A percentile compares a stretch with the other conserved stretches of the same genome.
Conservation (phyloP, 2,888 invertebrate genomes). For the Sesia bembeciformis region DNA sequence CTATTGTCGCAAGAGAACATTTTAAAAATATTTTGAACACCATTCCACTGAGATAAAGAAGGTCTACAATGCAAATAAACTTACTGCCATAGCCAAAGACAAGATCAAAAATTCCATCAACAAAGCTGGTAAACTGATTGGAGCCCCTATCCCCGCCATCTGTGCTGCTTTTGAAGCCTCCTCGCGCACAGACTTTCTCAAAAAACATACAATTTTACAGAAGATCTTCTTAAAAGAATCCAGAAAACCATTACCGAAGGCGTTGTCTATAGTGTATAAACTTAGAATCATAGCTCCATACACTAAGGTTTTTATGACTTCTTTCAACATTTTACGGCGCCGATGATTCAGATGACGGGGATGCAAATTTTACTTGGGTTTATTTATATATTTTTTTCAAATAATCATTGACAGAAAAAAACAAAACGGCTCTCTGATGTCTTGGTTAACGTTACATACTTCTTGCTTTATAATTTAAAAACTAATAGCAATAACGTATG, state of each 20-base stretch:
- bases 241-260: conserved; percentile 45
- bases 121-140: conserved; percentile 31
- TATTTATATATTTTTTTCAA: too few species aligned
- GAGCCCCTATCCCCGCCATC: conserved; percentile 13
- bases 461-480: neutral
- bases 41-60: too few species aligned
- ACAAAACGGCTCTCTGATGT: too few species aligned
- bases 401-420: too few species aligned
- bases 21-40: too few species aligned
- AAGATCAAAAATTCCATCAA: conserved; percentile 36
- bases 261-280: conserved; percentile 37
- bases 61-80: conserved; percentile 7
- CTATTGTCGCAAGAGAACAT: too few species aligned
- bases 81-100: conserved; percentile 34
- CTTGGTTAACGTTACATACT: neutral
- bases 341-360: neutral
- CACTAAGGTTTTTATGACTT: conserved; percentile 15
- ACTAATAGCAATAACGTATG: too few species aligned
- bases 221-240: conserved; percentile 26
- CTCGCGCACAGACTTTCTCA: conserved; percentile 31
- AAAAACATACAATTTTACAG: conserved; percentile 34
- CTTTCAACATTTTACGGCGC: conserved; percentile 23
- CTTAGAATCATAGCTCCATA: conserved; percentile 29
- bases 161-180: conserved; percentile 5
- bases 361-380: neutral